Conservation (phyloP, 2,888 invertebrate species). For the Stenotaenia linearis region DNA sequence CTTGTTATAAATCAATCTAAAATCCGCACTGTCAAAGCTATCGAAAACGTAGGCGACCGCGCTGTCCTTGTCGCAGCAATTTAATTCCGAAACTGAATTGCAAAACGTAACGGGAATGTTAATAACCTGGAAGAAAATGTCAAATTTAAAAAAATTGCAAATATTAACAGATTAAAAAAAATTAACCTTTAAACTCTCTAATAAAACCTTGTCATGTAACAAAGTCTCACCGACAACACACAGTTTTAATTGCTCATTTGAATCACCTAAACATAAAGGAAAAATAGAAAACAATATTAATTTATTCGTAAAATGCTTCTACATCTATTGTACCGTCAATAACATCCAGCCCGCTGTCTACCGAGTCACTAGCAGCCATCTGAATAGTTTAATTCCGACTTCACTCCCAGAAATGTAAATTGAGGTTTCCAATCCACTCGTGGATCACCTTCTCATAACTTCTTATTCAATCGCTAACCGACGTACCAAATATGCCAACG, state of each 20-base stretch:
- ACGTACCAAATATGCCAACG: background rate
- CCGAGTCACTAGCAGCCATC: background rate
- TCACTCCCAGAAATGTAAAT: background rate
- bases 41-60: conserved; percentile 64
- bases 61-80: conserved; percentile 50
- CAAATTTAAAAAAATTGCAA: background rate
- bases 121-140: conserved; percentile 47
- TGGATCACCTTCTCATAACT: background rate
- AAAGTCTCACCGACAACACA: conserved; percentile 28
- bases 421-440: background rate
- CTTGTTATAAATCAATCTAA: conserved; percentile 56
- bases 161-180: background rate
- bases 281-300: background rate
- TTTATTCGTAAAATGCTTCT: background rate
- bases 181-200: background rate
- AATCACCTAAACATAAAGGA: background rate
- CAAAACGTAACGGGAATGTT: conserved; percentile 58
- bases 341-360: background rate
- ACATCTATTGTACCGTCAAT: background rate
- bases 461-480: background rate
- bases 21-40: conserved; percentile 66
- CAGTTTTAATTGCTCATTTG: conserved; percentile 34
- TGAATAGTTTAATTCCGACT: too few relatives aligned
- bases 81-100: conserved; percentile 55
- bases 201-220: background rate